A percentile compares a stretch with the other conserved stretches of the same genome.
phyloP scores from a whole-genome alignment of 1,140 invertebrate genomes.

The Eupristina koningsbergeri region DNA sequence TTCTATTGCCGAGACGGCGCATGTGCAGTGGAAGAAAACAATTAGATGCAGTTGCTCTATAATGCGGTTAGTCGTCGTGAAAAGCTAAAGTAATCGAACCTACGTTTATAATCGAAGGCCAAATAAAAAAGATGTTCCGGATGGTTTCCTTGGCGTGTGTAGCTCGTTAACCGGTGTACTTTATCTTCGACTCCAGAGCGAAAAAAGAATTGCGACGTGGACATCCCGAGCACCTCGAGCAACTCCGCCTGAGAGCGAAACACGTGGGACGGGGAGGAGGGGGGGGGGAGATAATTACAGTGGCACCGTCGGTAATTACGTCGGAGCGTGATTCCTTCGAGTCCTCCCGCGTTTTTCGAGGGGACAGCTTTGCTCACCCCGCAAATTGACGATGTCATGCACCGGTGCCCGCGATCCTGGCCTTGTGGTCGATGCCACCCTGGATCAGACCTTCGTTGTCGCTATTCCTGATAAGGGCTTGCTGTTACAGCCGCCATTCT shows the following conservation, averaged over 20 bases:
- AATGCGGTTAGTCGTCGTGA: background rate
- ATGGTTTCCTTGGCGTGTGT: background rate
- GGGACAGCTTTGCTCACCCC: background rate
- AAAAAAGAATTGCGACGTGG: too few relatives aligned
- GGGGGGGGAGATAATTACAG: background rate
- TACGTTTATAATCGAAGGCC: background rate
- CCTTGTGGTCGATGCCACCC: background rate
- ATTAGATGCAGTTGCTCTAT: background rate
- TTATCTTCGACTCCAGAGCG: too few relatives aligned
- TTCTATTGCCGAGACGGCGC: too few relatives aligned
- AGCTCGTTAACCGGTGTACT: too few relatives aligned
- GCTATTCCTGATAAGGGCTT: too few relatives aligned
- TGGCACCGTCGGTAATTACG: slow-evolving; percentile 62
- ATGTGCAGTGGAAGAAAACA: too few relatives aligned
- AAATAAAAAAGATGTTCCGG: background rate
- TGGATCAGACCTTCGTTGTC: too few relatives aligned
- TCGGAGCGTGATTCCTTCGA: slow-evolving; percentile 67
- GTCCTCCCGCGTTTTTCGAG: slow-evolving; percentile 4
- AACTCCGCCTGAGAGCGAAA: too few relatives aligned
- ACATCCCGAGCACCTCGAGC: too few relatives aligned
- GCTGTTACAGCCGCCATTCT: too few relatives aligned
- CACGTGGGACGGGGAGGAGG: too few relatives aligned
- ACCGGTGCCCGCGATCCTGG: background rate
- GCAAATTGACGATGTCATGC: background rate
- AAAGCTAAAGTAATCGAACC: background rate